A percentile compares a stretch with the other conserved stretches of the same genome.
These are phyloP conservation scores for Watsonalla binaria DNA, from an alignment of 2,888 invertebrate genomes.

Conservation along the genomic window DNA sequence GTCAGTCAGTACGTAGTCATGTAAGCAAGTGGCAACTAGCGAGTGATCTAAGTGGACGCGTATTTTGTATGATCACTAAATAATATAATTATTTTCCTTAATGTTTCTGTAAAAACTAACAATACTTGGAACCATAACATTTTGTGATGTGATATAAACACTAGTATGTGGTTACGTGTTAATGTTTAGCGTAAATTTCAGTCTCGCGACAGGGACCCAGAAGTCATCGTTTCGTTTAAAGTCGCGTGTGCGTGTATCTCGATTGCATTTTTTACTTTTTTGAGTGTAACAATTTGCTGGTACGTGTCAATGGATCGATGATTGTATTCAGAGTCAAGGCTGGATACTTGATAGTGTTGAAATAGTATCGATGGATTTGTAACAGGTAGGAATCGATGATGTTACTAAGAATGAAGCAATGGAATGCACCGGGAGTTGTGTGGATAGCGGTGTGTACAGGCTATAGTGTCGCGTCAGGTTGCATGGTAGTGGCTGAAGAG, in stretches of 20 bases:
- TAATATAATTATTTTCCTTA: no score
- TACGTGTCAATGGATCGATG: not conserved
- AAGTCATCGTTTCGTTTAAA: not conserved
- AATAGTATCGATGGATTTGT: conserved; percentile 53
- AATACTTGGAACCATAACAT: not conserved
- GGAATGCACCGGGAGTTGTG: conserved; percentile 38
- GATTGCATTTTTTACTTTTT: conserved; percentile 4
- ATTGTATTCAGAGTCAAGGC: conserved; percentile 2
- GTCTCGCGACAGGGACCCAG: not conserved
- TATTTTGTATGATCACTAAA: no score
- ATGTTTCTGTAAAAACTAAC: no score
- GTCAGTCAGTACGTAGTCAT: no score
- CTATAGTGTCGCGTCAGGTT: conserved; percentile 25
- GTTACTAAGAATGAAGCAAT: conserved; percentile 25
- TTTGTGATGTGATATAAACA: not conserved
- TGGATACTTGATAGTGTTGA: conserved; percentile 7
- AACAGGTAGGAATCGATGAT: conserved; percentile 46
- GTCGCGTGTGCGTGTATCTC: conserved; percentile 1
- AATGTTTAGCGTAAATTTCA: not conserved
- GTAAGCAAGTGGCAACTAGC: no score
- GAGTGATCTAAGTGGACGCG: no score
- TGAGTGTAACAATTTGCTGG: not conserved
- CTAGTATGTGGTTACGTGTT: not conserved
- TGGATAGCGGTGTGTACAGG: conserved; percentile 16
- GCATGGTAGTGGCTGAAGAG: conserved; percentile 10